phyloP scores from a whole-genome alignment of 2,113 vertebrate species.

The Platanista minor region DNA sequence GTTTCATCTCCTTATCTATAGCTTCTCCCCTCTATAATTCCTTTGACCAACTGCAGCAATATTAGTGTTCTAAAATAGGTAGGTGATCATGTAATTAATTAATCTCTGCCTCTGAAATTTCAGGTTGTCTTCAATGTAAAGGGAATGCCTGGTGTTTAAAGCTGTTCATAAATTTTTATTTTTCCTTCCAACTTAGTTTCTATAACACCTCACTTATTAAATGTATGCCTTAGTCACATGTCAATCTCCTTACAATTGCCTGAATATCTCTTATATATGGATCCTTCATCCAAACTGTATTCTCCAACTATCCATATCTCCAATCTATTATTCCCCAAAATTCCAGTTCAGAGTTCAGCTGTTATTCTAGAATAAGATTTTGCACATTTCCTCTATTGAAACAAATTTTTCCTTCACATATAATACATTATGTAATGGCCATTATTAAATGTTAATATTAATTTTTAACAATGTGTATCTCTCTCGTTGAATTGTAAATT shows the following conservation, averaged over 20 bases:
- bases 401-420: not conserved
- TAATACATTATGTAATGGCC: not conserved
- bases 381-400: not conserved
- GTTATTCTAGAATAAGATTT: not conserved
- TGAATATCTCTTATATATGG: not conserved
- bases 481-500: not conserved
- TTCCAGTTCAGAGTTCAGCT: not conserved
- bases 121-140: not conserved
- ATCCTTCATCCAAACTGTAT: not conserved
- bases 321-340: not conserved
- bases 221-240: not conserved
- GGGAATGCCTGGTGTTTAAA: not conserved
- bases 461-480: not conserved
- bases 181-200: not conserved
- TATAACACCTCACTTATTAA: not conserved
- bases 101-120: not conserved
- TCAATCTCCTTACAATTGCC: not conserved
- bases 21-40: not conserved
- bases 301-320: not conserved
- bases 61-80: not conserved
- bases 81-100: not conserved
- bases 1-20: not conserved
- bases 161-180: not conserved
- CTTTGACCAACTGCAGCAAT: not conserved
- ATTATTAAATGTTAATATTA: not conserved